Evolutionary conservation across 2,113 vertebrate genomes (phyloP).

Genomic region (Microcebus griseorufus): DNA sequence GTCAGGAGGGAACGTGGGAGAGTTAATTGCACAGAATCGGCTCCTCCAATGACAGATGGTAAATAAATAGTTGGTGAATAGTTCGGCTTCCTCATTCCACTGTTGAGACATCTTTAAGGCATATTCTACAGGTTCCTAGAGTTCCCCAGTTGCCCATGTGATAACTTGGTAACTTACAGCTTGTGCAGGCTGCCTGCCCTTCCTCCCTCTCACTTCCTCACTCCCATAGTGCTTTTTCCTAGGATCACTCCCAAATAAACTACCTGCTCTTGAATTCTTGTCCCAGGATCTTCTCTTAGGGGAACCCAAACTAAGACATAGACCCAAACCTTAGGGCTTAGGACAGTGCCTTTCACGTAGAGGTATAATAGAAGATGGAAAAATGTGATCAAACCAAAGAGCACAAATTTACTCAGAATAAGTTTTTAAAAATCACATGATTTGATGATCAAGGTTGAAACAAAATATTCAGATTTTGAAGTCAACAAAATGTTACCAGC

Average conservation of each 20-base stretch:
- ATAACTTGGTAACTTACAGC: neutral
- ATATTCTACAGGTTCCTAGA: neutral
- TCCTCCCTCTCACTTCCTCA: neutral
- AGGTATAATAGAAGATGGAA: neutral
- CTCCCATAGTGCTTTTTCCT: neutral
- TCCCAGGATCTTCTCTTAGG: neutral
- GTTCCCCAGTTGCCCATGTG: no score
- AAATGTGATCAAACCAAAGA: neutral
- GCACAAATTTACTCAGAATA: neutral
- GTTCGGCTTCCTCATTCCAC: neutral
- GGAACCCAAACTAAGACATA: neutral
- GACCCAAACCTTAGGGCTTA: neutral
- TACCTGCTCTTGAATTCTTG: neutral
- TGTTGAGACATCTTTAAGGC: neutral
- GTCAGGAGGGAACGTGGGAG: neutral
- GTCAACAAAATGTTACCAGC: neutral
- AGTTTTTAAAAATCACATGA: neutral
- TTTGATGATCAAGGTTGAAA: neutral
- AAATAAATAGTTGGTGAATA: neutral
- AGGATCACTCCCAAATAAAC: neutral
- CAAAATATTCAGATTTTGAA: neutral
- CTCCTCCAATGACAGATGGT: neutral
- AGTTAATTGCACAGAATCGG: neutral
- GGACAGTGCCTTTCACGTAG: neutral
- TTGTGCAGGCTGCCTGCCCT: neutral